Base-by-base conservation (phyloP, 2,797 vertebrate genomes). In the Alca torda region DNA sequence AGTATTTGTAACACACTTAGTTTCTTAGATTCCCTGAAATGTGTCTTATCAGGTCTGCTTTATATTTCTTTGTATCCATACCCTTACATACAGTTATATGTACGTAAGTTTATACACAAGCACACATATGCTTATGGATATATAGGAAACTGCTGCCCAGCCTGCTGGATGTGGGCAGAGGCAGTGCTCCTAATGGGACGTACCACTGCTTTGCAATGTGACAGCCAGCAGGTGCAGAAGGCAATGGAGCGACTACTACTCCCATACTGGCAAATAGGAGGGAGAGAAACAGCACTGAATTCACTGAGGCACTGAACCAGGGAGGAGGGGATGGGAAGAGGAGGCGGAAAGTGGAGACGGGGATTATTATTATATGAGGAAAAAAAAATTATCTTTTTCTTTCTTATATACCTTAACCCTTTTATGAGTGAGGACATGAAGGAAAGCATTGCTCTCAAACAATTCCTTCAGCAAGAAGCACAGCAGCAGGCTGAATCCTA, bases 41-140 rank as follows among this genome's bases (percentile, higher is more conserved):
- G 9, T 18, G 4, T 54, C 50, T 48, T 51, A 45, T 13, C 16
- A 33, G 6, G 60, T 87, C 37, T 60, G 53, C 9, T 77, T 78
- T 76, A 9, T 64, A 50, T 50, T 67, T 79, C 31, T 37, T 56
- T 35, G 6, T 37, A 21, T 53, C 13, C 14, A 15, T 45, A n/a
- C 11, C 21, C 8, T 65, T 41, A 41, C 4, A 8, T 31, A 20
- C 20, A 15, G 46, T 23, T 59, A 9, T 35, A 26, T 7, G 3
- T 13, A 8, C 6, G 26, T 19, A 26, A 26, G 16, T 21, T 20
- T n/a, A 24, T 8, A 35, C 10, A 43, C 4, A 14, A 13, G 9
- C 6, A 28, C 7, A 37, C 1, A 2, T 17, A 18, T 0, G 11
- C 3, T 90, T 35, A 19, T 3, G 53, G 13, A 45, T 30, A 16